phyloP scores from a whole-genome alignment of 2,888 invertebrate genomes.

The Rhynchonema sp. region DNA sequence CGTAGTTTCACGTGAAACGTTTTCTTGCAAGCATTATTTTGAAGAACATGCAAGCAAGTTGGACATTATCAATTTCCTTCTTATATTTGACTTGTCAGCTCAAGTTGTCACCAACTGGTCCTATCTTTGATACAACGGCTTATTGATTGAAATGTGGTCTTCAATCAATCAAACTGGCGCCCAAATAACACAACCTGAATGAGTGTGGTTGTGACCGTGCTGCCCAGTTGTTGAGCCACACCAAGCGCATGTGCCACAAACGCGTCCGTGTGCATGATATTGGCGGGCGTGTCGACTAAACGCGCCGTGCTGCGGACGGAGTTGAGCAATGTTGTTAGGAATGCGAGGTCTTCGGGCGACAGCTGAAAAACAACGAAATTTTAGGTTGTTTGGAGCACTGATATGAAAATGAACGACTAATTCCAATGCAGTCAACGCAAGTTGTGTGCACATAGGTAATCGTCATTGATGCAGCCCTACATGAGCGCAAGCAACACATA shows the following conservation, averaged over 20 bases:
- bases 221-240: slow-evolving; percentile 10
- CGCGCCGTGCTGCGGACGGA: slow-evolving; percentile 51
- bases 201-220: slow-evolving; percentile 10
- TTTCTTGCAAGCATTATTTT: slow-evolving; percentile 6
- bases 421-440: no score
- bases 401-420: no score
- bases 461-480: no score
- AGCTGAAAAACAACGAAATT: not conserved
- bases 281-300: slow-evolving; percentile 66
- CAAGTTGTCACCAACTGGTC: no score
- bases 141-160: no score
- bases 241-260: slow-evolving; percentile 46
- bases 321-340: slow-evolving; percentile 8
- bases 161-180: no score
- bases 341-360: not conserved
- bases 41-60: slow-evolving; percentile 1
- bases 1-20: slow-evolving; percentile 42
- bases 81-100: no score
- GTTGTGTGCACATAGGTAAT: no score
- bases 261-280: slow-evolving; percentile 57
- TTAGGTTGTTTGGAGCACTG: no score
- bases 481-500: no score
- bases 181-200: slow-evolving; percentile 10
- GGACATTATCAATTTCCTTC: no score
- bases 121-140: no score